Evolutionary conservation across 2,888 invertebrate genomes (phyloP).

Genomic region (Netelia fuscicornis): DNA sequence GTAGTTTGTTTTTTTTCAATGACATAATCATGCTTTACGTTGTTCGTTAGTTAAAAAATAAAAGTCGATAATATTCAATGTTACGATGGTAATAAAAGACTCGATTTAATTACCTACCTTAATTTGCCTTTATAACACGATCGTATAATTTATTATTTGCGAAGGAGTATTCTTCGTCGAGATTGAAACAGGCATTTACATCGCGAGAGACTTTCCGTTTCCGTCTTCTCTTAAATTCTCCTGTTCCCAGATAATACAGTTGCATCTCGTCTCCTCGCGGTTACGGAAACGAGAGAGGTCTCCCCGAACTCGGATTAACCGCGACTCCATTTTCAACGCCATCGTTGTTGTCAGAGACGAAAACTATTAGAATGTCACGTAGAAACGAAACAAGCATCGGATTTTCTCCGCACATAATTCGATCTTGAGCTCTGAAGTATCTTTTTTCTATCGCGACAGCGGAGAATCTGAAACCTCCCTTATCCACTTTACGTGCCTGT

Average conservation of each 20-base stretch:
- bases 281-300: slow-evolving; percentile 15
- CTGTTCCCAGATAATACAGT: not conserved
- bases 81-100: too few species aligned
- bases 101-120: not conserved
- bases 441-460: not conserved
- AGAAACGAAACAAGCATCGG: slow-evolving; percentile 8
- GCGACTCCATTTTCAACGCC: slow-evolving; percentile 2
- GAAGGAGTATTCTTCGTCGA: slow-evolving; percentile 31
- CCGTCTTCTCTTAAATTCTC: not conserved
- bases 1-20: too few species aligned
- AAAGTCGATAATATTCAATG: too few species aligned
- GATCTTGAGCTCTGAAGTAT: slow-evolving; percentile 49
- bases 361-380: slow-evolving; percentile 24
- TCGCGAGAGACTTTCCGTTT: not conserved
- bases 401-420: slow-evolving; percentile 39
- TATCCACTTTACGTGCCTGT: not conserved
- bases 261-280: slow-evolving; percentile 16
- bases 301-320: slow-evolving; percentile 18
- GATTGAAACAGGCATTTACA: slow-evolving; percentile 31
- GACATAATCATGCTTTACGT: too few species aligned
- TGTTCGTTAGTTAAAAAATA: too few species aligned
- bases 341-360: slow-evolving; percentile 8
- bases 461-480: not conserved
- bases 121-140: slow-evolving; percentile 18
- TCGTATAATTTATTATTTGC: slow-evolving; percentile 43